phyloP scores from a whole-genome alignment of 2,113 vertebrate genomes.

The Colossoma macropomum region DNA sequence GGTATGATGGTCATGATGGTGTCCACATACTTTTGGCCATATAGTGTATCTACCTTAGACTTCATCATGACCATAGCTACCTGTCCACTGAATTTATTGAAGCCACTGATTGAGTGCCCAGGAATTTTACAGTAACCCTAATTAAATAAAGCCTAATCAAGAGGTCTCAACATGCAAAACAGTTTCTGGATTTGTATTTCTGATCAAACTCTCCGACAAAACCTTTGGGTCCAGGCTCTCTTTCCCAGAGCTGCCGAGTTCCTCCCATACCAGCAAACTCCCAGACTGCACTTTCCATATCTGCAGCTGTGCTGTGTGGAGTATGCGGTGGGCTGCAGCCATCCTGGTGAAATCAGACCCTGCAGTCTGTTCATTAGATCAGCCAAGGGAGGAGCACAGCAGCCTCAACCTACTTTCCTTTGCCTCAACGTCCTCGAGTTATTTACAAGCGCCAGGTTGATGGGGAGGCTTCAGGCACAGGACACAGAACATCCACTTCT shows the following conservation, averaged over 20 bases:
- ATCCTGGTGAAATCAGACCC: constrained; percentile 32
- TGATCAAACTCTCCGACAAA: constrained; percentile 33
- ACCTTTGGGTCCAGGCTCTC: constrained; percentile 42
- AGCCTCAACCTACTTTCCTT: background rate
- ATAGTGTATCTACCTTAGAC: too few relatives aligned
- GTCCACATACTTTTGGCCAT: too few relatives aligned
- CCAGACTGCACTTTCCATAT: constrained; percentile 48
- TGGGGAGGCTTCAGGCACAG: background rate
- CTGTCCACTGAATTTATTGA: too few relatives aligned
- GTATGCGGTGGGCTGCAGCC: constrained; percentile 14
- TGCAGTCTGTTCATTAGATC: constrained; percentile 49
- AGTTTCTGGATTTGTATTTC: background rate
- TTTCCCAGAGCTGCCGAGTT: constrained; percentile 37
- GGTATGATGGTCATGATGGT: too few relatives aligned
- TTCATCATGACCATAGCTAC: too few relatives aligned
- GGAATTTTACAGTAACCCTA: too few relatives aligned
- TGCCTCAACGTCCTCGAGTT: background rate
- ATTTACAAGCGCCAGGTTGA: background rate
- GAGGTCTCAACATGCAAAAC: too few relatives aligned
- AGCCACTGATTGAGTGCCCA: too few relatives aligned
- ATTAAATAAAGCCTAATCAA: too few relatives aligned
- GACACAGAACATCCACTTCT: background rate
- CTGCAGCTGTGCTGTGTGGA: constrained; percentile 12
- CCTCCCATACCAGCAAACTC: constrained; percentile 28
- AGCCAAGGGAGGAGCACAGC: constrained; percentile 16